Base-by-base conservation (phyloP, 2,797 vertebrate species). In the Melanotaenia trifasciata region DNA sequence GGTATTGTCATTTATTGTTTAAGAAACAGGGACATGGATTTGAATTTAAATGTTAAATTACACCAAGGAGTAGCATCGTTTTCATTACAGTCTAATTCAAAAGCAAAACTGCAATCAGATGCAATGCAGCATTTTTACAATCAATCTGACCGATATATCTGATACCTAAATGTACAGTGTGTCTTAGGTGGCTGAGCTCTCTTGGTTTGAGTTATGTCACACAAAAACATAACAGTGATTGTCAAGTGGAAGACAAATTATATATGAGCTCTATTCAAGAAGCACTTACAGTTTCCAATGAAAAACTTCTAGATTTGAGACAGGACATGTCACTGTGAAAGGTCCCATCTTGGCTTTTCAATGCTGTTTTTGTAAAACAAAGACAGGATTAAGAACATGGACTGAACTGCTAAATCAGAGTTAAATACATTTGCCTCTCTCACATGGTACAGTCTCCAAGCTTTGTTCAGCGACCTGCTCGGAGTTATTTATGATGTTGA, bases 401-500 rank as follows among this genome's bases (percentile, higher is more conserved):
- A 87, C 79, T 83, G 84, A 89, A 90, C 84, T 64, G 70, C 64
- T 85, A 87, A 88, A 88, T 84, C 78, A 50, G 76, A 86, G 65
- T 87, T 77, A 79, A 85, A 77, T 81, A 87, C 81, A 83, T 92
- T 86, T 90, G 89, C 87, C 85, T 85, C 84, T 85, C 51, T 53
- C 80, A 86, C 76, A 66, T 53, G 56, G 50, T 69, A 66, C 67
- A 61, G 76, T 82, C 80, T 85, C 78, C 40, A 7, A 50, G 43
- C 69, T 87, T 85, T 89, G 86, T 45, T 82, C 53, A 70, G 89
- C 86, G 85, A 92, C 90, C 88, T 81, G 84, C 90, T 93, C 78
- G 54, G 20, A 90, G 92, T 94, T 95, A 94, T 94, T 94, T 95
- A 95, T 93, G 92, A 94, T 94, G 89, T 90, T 53, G 86, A 93